Percentiles rank a stretch among this genome's conserved stretches.
Conservation (phyloP, 2,888 invertebrate genomes). For the Tineola bisselliella region DNA sequence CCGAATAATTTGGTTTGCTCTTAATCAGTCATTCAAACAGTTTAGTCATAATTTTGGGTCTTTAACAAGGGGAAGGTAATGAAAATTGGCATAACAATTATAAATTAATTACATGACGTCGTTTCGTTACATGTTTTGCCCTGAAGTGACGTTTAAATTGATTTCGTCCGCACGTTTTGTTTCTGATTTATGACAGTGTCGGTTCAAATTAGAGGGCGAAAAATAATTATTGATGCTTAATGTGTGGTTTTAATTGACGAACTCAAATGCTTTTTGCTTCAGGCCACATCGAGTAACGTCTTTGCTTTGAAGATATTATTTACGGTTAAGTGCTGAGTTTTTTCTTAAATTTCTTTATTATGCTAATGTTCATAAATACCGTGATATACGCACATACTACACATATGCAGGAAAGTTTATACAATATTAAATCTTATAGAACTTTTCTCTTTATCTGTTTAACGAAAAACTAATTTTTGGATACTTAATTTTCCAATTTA, state of each 20-base stretch:
- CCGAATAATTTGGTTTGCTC: not conserved
- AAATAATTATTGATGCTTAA: slow-evolving; percentile 40
- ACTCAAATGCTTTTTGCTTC: not conserved
- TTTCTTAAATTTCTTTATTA: too few species aligned
- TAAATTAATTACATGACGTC: slow-evolving; percentile 21
- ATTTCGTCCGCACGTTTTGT: slow-evolving; percentile 24
- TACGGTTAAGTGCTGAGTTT: not conserved
- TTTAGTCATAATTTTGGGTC: not conserved
- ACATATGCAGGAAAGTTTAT: too few species aligned
- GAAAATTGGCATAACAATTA: slow-evolving; percentile 22
- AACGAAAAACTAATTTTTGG: too few species aligned
- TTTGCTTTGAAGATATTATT: not conserved
- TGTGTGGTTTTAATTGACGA: slow-evolving; percentile 36
- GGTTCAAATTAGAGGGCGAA: slow-evolving; percentile 37
- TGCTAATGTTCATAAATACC: too few species aligned
- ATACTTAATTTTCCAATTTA: not conserved
- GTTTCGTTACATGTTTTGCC: slow-evolving; percentile 19
- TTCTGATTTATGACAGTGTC: slow-evolving; percentile 25
- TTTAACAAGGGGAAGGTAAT: slow-evolving; percentile 16
- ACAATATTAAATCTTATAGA: too few species aligned
- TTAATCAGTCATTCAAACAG: not conserved
- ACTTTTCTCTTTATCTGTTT: too few species aligned
- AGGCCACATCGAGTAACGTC: not conserved
- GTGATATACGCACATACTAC: too few species aligned
- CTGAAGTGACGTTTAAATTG: slow-evolving; percentile 22